Percentiles rank a stretch among this genome's conserved stretches.
These are phyloP conservation scores for Calameuta idolon DNA, from an alignment of 2,888 invertebrate species.

Conservation along the genomic window DNA sequence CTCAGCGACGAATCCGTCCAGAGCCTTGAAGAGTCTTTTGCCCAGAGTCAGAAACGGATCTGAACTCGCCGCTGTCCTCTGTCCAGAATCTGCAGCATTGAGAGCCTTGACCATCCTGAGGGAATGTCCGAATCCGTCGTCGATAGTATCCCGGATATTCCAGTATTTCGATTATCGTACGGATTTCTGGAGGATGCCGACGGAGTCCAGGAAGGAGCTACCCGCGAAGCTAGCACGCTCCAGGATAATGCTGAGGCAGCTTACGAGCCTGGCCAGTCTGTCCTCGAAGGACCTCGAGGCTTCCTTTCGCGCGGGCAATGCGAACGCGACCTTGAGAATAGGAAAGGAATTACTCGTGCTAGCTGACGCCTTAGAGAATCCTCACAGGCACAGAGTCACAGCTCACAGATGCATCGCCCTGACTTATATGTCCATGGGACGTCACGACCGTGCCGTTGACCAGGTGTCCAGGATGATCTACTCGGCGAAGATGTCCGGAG, in stretches of 20 bases:
- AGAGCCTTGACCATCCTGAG: constrained; percentile 38
- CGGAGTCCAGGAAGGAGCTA: not conserved
- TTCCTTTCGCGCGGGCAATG: constrained; percentile 40
- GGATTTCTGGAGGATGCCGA: constrained; percentile 29
- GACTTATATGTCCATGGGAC: constrained; percentile 41
- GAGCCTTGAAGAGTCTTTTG: constrained; percentile 30
- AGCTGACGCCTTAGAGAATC: constrained; percentile 32
- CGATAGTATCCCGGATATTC: constrained; percentile 41
- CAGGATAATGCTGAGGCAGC: constrained; percentile 31
- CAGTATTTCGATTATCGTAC: constrained; percentile 45
- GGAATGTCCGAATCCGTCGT: constrained; percentile 38
- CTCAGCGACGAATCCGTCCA: constrained; percentile 45
- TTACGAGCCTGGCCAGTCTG: constrained; percentile 31
- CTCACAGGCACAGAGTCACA: constrained; percentile 39
- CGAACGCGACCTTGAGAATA: constrained; percentile 31
- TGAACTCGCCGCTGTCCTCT: constrained; percentile 35
- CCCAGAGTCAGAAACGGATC: constrained; percentile 26
- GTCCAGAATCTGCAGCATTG: constrained; percentile 44
- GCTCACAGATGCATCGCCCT: constrained; percentile 48
- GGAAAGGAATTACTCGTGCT: constrained; percentile 42
- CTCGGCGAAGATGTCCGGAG: constrained; percentile 37
- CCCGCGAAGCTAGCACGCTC: not conserved
- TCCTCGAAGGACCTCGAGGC: constrained; percentile 39
- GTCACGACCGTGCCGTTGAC: constrained; percentile 55
- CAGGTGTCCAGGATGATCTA: constrained; percentile 45